phyloP scores from a whole-genome alignment of 2,113 vertebrate species.

The Sceloporus undulatus region DNA sequence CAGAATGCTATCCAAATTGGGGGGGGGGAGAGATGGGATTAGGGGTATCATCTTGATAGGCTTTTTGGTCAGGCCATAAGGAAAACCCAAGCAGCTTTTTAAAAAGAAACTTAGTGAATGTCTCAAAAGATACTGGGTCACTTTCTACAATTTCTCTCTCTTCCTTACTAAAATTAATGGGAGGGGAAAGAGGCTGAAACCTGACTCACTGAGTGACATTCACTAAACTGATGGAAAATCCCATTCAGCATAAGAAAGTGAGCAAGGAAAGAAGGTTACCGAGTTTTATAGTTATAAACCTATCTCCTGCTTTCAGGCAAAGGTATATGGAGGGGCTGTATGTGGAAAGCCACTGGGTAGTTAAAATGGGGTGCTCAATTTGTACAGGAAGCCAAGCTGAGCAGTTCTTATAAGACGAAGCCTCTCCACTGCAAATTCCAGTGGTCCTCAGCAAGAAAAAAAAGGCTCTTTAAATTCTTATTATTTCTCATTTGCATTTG shows the following conservation, averaged over 20 bases:
- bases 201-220: conserved; percentile 37
- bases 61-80: conserved; percentile 38
- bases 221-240: conserved; percentile 47
- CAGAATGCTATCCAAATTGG: conserved; percentile 28
- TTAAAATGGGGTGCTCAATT: neutral
- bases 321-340: conserved; percentile 31
- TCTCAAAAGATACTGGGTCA: conserved; percentile 63
- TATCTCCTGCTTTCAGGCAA: conserved; percentile 52
- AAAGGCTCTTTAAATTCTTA: conserved; percentile 59
- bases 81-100: conserved; percentile 61
- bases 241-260: conserved; percentile 44
- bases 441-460: neutral
- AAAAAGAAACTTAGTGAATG: neutral
- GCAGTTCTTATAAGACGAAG: conserved; percentile 45
- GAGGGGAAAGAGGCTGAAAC: conserved; percentile 49
- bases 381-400: conserved; percentile 33
- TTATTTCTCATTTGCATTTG: conserved; percentile 69
- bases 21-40: conserved; percentile 49
- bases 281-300: conserved; percentile 45
- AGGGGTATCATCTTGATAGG: neutral
- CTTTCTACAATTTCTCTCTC: conserved; percentile 45
- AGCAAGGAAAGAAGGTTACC: conserved; percentile 38
- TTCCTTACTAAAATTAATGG: conserved; percentile 60
- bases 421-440: neutral
- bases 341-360: neutral